Evolutionary conservation across 1,140 invertebrate species (phyloP), one percentile per base, ranked within the genome.

Genomic region (Lordiphosa stackelbergi): DNA sequence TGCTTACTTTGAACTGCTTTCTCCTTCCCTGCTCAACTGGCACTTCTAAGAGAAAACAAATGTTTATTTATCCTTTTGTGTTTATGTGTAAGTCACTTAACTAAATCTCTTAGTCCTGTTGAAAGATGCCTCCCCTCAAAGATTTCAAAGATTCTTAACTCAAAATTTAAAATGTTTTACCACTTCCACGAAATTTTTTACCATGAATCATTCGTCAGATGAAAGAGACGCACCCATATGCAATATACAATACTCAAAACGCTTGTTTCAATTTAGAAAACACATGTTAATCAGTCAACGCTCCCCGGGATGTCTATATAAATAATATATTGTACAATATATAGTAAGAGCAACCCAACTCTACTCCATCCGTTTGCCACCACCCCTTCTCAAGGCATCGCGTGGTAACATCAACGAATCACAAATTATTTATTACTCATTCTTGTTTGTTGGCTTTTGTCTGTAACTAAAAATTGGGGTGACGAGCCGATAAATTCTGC

Each of bases 281-380:
- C 77, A 79, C 81, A 66, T 79, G 74, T 55, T 60, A 71, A 81
- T 75, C 74, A 74, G 66, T 81, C 66, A 75, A 61, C 66, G 12
- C 43, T 10, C 46, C 19, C 35, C 55, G 37, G 22, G n/a, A 8
- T 31, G 13, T 46, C 22, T 28, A 49, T 36, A 69, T 51, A 43
- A 34, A 34, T 34, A 40, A 24, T n/a, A 11, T 36, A 40, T 37
- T 65, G 55, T 24, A 24, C 22, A 24, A 24, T 31, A 63, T 66
- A 65, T 49, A 66, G 16, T 36, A 37, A 31, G 6, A 56, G 38
- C 6, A 34, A 38, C 66, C 45, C 61, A 53, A 58, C 45, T 7
- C 42, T 35, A 46, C 49, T 54, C 46, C 24, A 64, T 40, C 46
- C 40, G 45, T 54, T 64, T 36, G 43, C 4, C 13, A 9, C 19